Conservation (phyloP, 37 sponge, comb jelly and placozoan species). For the Amphimedon queenslandica region DNA sequence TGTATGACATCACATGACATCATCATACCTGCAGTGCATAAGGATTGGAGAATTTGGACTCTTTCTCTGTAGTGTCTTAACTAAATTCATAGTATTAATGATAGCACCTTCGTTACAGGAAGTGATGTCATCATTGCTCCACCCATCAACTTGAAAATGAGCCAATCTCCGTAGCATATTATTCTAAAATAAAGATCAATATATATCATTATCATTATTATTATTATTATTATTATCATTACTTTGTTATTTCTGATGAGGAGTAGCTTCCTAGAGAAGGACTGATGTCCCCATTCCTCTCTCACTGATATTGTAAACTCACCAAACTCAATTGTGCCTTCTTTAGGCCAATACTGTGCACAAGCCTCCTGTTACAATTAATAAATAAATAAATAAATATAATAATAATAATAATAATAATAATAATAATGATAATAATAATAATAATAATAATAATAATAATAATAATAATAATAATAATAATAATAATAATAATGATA, state of each 20-base stretch:
- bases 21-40: conserved; percentile 5
- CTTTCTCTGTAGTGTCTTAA: not conserved
- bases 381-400: too few species aligned
- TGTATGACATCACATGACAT: too few species aligned
- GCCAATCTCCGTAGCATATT: not conserved
- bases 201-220: not conserved
- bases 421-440: too few species aligned
- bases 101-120: not conserved
- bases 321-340: not conserved
- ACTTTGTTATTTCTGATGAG: not conserved
- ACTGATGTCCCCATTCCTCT: not conserved
- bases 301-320: not conserved
- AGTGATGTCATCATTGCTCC: conserved; percentile 3
- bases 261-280: not conserved
- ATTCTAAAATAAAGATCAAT: not conserved
- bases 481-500: too few species aligned
- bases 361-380: conserved; percentile 39
- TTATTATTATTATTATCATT: not conserved
- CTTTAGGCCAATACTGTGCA: conserved; percentile 37
- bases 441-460: too few species aligned
- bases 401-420: too few species aligned
- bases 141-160: not conserved
- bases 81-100: conserved; percentile 2
- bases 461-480: too few species aligned
- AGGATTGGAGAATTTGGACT: not conserved